Base-by-base conservation (phyloP, 2,888 invertebrate genomes). In the Drosophila conformis region DNA sequence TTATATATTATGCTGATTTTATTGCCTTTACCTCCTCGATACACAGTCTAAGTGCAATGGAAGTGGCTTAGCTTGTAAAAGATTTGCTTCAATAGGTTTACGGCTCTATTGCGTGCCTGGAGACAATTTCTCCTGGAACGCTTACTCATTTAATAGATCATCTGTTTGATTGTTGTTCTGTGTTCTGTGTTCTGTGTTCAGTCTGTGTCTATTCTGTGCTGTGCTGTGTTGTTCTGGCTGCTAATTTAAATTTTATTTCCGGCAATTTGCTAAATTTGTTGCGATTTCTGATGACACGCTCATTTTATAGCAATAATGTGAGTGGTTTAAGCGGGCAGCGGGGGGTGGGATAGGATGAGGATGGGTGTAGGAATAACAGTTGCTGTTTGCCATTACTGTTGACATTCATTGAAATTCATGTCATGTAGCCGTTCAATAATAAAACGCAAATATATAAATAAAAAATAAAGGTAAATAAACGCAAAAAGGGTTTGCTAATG, bases 261-360 rank as follows among this genome's bases (percentile, higher is more conserved):
- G 84, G 89, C 90, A 90, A 90, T 90, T 90, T 87, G 89, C 69
- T 75, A 88, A 90, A 90, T 90, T 87, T 87, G 90, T 87, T 90
- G 87, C 90, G 87, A 83, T 90, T 90, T 89, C 84, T 81, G 90
- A 86, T 90, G 86, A 88, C 90, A 83, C 83, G 87, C 90, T 88
- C 77, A 60, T 80, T 90, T 86, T 85, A 86, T 85, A 73, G 66
- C 90, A 72, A 80, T 83, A 88, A 88, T 88, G 88, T 73, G 76
- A 13, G 36, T 31, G 52, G 54, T 4, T 53, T 53, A 51, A 69
- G 68, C 36, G 57, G 25, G 11, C 51, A 64, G 10, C 27, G 33
- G 11, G 33, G 31, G 35, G 35, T 8, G 40, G 11, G 18, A 10
- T 29, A 2, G 11, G 15, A 4, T 33, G 33, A 11, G 33, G 33